Base-by-base conservation (phyloP, 2,888 invertebrate species). In the Pasiphila rectangulata region DNA sequence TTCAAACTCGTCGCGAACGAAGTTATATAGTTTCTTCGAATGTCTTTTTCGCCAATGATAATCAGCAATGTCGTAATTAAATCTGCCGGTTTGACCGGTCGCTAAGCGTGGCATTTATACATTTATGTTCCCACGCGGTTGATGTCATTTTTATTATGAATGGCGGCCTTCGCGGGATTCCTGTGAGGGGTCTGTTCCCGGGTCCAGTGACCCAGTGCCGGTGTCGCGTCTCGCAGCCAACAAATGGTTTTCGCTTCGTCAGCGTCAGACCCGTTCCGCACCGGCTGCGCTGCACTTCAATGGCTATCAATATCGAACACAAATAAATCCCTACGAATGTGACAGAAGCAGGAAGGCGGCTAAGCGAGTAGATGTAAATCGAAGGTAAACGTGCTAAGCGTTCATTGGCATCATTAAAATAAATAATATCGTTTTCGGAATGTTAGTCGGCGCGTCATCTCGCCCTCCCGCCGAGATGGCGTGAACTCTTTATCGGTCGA, bases 81-180 rank as follows among this genome's bases (percentile, higher is more conserved):
- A 83, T 79, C 68, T 67, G 77, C 76, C 75, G 73, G 78, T 76
- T 69, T 48, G 72, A 81, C 80, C 78, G 82, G 81, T 83, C 78
- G 69, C 61, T 71, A 69, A 54, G 75, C 69, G 75, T 75, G 80
- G 73, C 76, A 80, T 81, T 83, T 78, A 74, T 48, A 51, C 34
- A 49, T 44, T 44, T 70, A 62, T 69, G 79, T 86, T 87, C 86
- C 83, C 86, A 86, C 86, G 85, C 79, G 74, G 79, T 83, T 86
- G 82, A 85, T 84, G 83, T 85, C 83, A 80, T 81, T 82, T 83
- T 81, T 79, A 83, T 84, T 81, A 82, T 81, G 77, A 79, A 75
- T 74, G 78, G 72, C 64, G 75, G 69, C 68, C 69, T 76, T 76
- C 72, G 68, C 62, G 69, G 68, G 72, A 72, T 73, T 71, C 63